These are phyloP conservation scores for Leptobrachium ailaonicum DNA, from an alignment of 2,113 vertebrate species.

Conservation along the genomic window DNA sequence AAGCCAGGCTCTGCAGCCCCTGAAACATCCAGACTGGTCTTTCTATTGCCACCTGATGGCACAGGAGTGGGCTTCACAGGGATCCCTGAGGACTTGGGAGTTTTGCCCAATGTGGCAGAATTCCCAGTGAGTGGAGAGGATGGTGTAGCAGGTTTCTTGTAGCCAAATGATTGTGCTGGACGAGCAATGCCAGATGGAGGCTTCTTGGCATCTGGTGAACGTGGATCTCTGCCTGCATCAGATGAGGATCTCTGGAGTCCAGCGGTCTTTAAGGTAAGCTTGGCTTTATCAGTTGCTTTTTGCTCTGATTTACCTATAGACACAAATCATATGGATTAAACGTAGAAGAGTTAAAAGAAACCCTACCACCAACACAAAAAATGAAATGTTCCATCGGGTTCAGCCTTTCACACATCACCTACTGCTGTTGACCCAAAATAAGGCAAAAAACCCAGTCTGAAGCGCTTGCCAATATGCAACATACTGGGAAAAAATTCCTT, in stretches of 20 bases:
- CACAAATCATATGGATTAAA: neutral
- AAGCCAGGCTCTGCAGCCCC: conserved; percentile 77
- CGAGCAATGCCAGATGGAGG: conserved; percentile 86
- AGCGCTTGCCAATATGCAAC: too few species aligned
- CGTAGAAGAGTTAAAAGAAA: neutral
- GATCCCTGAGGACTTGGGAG: conserved; percentile 87
- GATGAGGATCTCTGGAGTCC: conserved; percentile 91
- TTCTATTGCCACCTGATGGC: conserved; percentile 59
- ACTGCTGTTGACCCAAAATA: too few species aligned
- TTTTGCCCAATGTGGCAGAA: conserved; percentile 76
- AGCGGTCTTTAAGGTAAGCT: conserved; percentile 79
- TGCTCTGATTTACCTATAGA: conserved; percentile 78
- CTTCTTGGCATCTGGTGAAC: conserved; percentile 78
- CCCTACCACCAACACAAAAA: neutral
- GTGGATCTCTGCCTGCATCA: conserved; percentile 84
- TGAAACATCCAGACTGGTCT: conserved; percentile 90
- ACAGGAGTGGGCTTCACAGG: conserved; percentile 85
- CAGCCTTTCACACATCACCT: neutral
- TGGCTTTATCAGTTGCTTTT: conserved; percentile 83
- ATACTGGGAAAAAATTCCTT: too few species aligned
- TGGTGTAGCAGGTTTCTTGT: conserved; percentile 80
- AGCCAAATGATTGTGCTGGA: conserved; percentile 87
- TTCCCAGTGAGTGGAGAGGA: conserved; percentile 79
- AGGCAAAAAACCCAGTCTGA: too few species aligned
- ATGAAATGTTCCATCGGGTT: neutral